Conservation (phyloP, 2,113 vertebrate genomes). For the Cavia porcellus region DNA sequence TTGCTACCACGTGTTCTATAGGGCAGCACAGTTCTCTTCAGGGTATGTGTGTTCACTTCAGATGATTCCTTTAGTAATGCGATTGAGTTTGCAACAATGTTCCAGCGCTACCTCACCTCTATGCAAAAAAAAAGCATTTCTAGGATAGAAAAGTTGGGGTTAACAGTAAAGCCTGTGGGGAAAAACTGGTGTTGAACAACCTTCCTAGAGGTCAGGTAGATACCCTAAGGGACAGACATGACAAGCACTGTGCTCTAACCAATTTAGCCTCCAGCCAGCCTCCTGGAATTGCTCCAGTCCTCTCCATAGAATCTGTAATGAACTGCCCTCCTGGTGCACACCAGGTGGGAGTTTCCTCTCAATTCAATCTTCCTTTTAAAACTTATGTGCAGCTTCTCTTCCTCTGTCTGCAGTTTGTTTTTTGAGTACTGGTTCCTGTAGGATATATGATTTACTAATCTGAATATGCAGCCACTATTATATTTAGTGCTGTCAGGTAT, state of each 20-base stretch:
- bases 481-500: not conserved
- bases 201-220: not conserved
- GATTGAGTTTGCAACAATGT: not conserved
- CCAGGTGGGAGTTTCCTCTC: constrained; percentile 21
- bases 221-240: not conserved
- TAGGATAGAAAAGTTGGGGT: not conserved
- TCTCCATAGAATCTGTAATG: constrained; percentile 47
- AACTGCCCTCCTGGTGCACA: not conserved
- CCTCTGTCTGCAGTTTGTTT: constrained; percentile 21
- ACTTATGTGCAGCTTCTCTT: not conserved
- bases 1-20: not conserved
- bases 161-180: not conserved
- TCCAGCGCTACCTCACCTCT: not conserved
- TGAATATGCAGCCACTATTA: not conserved
- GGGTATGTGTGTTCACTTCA: not conserved
- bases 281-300: not conserved
- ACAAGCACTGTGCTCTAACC: not conserved
- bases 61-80: not conserved
- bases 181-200: not conserved
- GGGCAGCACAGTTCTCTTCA: not conserved
- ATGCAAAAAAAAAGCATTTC: not conserved
- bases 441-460: not conserved
- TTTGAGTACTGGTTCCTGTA: not conserved
- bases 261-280: not conserved
- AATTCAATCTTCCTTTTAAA: constrained; percentile 16